These are phyloP conservation scores for Galeopterus variegatus DNA, from an alignment of 2,113 vertebrate species.

Conservation along the genomic window DNA sequence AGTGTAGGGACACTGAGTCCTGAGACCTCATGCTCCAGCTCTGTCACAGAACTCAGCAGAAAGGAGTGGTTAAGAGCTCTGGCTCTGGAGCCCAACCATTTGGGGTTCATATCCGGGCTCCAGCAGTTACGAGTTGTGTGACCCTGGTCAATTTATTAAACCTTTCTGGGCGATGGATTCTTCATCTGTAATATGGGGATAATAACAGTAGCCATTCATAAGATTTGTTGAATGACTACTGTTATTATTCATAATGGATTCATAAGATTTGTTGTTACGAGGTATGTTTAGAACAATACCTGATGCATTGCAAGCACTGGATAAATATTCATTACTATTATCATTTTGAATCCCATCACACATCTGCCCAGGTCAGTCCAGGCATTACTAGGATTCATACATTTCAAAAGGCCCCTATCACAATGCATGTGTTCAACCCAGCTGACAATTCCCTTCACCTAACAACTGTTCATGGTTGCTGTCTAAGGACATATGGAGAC, in stretches of 20 bases:
- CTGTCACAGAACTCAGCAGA: background rate
- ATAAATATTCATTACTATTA: background rate
- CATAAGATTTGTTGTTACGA: background rate
- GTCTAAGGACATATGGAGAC: slow-evolving; percentile 50
- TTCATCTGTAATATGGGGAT: background rate
- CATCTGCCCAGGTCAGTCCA: background rate
- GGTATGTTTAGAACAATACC: background rate
- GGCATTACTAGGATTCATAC: background rate
- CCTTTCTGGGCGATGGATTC: background rate
- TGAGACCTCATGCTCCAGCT: background rate
- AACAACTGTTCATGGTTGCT: slow-evolving; percentile 32
- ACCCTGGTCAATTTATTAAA: background rate
- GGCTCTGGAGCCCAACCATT: background rate
- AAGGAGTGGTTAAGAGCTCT: background rate
- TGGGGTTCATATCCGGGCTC: background rate
- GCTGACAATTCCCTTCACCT: slow-evolving; percentile 31
- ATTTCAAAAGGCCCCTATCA: background rate
- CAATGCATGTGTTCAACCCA: background rate
- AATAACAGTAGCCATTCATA: background rate
- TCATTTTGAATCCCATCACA: background rate
- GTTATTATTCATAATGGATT: no score
- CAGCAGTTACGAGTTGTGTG: background rate
- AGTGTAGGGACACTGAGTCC: rapidly evolving
- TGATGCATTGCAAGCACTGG: background rate
- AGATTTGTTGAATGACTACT: no score